phyloP scores from a whole-genome alignment of 1,140 invertebrate species.

The Drosophila orosa region DNA sequence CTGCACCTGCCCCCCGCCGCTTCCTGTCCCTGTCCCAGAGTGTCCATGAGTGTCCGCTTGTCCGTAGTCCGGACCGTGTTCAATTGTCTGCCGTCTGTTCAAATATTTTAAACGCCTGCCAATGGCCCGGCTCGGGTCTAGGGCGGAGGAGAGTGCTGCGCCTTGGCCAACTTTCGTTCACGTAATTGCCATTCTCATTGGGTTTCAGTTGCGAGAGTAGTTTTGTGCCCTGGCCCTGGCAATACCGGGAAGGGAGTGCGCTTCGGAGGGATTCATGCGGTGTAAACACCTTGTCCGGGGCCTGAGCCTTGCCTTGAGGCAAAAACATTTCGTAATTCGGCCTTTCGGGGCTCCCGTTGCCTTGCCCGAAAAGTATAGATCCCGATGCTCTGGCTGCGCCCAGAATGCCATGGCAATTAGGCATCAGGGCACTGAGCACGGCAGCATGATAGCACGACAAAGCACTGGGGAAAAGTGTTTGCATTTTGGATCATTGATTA shows the following conservation, averaged over 20 bases:
- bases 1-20: constrained; percentile 32
- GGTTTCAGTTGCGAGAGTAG: constrained; percentile 42
- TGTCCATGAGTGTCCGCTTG: constrained; percentile 28
- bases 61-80: constrained; percentile 37
- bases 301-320: constrained; percentile 32
- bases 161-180: constrained; percentile 45
- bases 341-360: constrained; percentile 34
- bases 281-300: constrained; percentile 49
- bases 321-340: constrained; percentile 45
- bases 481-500: background rate
- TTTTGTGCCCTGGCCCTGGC: constrained; percentile 13
- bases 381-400: constrained; percentile 43
- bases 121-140: constrained; percentile 23
- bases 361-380: constrained; percentile 42
- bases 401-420: constrained; percentile 53
- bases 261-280: constrained; percentile 23
- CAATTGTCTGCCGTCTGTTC: constrained; percentile 54
- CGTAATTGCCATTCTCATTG: constrained; percentile 53
- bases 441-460: constrained; percentile 14
- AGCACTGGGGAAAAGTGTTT: constrained; percentile 11
- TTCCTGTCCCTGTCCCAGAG: constrained; percentile 12
- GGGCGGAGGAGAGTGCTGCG: constrained; percentile 11
- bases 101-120: constrained; percentile 56
- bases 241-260: background rate
- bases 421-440: constrained; percentile 23